Conservation (phyloP, 2,888 invertebrate genomes). For the Temnothorax ravouxi region DNA sequence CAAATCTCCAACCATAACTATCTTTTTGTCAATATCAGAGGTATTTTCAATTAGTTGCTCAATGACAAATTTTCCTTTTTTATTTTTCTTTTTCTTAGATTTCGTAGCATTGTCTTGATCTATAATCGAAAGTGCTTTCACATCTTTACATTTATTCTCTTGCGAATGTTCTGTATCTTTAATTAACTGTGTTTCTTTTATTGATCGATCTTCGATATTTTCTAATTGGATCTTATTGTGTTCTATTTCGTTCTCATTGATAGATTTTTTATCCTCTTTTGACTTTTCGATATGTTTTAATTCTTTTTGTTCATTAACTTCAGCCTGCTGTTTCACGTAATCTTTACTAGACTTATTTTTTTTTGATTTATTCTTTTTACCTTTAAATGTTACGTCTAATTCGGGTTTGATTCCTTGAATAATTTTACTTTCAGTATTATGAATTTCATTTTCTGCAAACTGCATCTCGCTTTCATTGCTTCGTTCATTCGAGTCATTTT, state of each 20-base stretch:
- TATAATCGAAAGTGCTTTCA: not conserved
- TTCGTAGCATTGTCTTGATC: conserved; percentile 34
- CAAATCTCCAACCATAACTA: not conserved
- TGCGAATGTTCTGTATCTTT: conserved; percentile 16
- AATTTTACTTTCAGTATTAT: conserved; percentile 56
- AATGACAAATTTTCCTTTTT: conserved; percentile 32
- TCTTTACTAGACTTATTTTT: conserved; percentile 58
- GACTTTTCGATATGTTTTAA: not conserved
- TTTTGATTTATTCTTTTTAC: conserved; percentile 67
- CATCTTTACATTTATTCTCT: conserved; percentile 18
- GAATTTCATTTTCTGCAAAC: conserved; percentile 24
- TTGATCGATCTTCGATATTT: not conserved
- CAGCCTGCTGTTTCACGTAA: not conserved
- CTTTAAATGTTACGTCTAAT: conserved; percentile 49
- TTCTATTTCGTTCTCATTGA: not conserved
- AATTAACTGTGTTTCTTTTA: conserved; percentile 58
- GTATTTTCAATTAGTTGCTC: conserved; percentile 48
- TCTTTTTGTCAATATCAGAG: conserved; percentile 58
- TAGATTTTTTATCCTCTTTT: conserved; percentile 13
- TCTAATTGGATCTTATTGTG: not conserved
- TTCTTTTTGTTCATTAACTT: conserved; percentile 18
- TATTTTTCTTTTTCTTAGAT: conserved; percentile 57
- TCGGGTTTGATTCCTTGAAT: conserved; percentile 43
- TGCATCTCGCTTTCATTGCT: conserved; percentile 2
- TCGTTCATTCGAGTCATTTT: conserved; percentile 12